Base-by-base conservation (phyloP, 2,113 vertebrate genomes). In the Oryzias curvinotus region DNA sequence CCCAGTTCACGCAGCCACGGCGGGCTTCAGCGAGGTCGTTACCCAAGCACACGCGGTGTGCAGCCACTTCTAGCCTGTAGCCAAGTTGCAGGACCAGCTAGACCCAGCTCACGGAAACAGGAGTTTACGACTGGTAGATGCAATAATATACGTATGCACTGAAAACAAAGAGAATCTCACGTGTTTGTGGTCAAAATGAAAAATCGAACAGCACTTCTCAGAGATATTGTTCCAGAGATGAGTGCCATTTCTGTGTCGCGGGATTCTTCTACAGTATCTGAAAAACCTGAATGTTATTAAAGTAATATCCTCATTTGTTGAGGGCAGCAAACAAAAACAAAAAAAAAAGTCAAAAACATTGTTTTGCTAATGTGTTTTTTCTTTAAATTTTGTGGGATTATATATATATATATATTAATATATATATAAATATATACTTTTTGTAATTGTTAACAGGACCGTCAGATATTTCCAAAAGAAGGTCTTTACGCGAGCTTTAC, bases 401-500 rank as follows among this genome's bases (percentile, higher is more conserved):
- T 30, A 82, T 83, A 85, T 78, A 80, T 78, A 80, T 85, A 30
- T 48, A 59, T 36, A 23, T 41, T 49, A 10, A 43, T 42, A 61
- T 43, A 42, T 25, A 21, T 52, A 25, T 36, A 36, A 36, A 36
- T 41, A 5, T 84, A 81, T 74, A 78, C 90, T 87, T 87, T 85
- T 85, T 87, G 82, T 88, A 76, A 88, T 90, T 86, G 4, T 87
- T 77, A 90, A 93, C 90, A 92, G 89, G 91, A 91, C 91, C 87
- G 90, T 91, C 90, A 48, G 85, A 85, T 82, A 69, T 91, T 92
- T 92, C 85, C 84, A 91, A 88, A 88, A 84, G 64, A 88, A 84
- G 93, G 92, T 69, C 74, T 93, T 92, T 90, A 93, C 89, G 91
- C 91, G 89, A 93, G 93, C 93, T 95, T 95, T 94, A 94, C 90